Evolutionary conservation across 2,797 vertebrate species (phyloP), one percentile per base, ranked within the genome.

Genomic region (Sus cebifrons): DNA sequence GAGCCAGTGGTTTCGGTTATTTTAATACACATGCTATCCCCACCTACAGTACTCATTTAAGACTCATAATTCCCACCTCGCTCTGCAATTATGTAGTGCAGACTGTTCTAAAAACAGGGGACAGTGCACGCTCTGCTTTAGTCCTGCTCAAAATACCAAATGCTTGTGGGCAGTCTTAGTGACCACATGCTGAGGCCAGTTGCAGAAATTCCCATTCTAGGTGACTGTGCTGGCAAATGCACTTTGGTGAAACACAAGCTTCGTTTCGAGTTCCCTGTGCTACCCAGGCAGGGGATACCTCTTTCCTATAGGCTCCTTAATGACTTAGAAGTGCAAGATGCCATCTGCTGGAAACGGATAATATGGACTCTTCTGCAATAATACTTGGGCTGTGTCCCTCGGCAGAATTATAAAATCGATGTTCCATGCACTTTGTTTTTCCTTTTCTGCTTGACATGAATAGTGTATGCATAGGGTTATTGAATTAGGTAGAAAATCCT

Each of bases 291-390:
- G 54, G 40, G 58, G 27, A 54, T 13, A n/a, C 6, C 5, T 58
- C 67, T 89, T 81, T 81, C 58, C 62, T 40, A 3, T 3, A 40
- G 17, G 15, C 52, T 79, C 25, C 52, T 83, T 18, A 8, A 6
- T 60, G 86, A 54, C 65, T 78, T 32, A n/a, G 75, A 62, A 86
- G 91, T 0, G 10, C 54, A 67, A 97, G 90, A 75, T 95, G 96
- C 96, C 95, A 89, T 86, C 96, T 97, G 82, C 95, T 96, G 93
- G 97, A 89, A 98, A 91, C 68, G 56, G 91, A 68, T 92, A 62
- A 89, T 16, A 93, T 44, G 67, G 21, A 36, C 73, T 10, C 2
- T 54, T 83, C 52, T 60, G 7, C 12, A 62, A 0, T 40, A 2
- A 74, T 3, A 0, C 1, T 49, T 7, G 60, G 27, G n/a, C 11